A percentile compares a stretch with the other conserved stretches of the same genome.
phyloP scores from a whole-genome alignment of 1,140 invertebrate genomes.

The Trichoplusia ni region DNA sequence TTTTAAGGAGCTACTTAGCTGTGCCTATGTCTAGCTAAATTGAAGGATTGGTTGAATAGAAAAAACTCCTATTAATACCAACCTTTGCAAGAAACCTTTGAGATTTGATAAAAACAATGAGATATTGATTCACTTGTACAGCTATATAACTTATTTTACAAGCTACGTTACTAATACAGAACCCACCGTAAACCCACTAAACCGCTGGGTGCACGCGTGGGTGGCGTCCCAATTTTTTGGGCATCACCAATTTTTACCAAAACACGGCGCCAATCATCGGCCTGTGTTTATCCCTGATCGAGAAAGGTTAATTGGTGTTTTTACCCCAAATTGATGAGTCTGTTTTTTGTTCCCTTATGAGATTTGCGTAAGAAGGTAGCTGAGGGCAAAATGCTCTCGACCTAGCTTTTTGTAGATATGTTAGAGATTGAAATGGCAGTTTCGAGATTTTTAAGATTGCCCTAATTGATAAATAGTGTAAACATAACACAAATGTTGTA shows the following conservation, averaged over 20 bases:
- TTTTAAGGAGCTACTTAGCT: too few relatives aligned
- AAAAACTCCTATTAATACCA: too few relatives aligned
- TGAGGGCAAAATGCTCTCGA: background rate
- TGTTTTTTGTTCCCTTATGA: conserved; percentile 19
- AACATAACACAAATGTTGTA: too few relatives aligned
- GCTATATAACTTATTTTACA: too few relatives aligned
- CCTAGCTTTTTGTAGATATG: background rate
- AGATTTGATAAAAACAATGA: too few relatives aligned
- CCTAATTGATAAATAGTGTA: too few relatives aligned
- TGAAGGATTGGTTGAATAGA: too few relatives aligned
- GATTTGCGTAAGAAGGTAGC: conserved; percentile 38
- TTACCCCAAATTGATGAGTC: conserved; percentile 40
- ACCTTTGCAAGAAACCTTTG: too few relatives aligned
- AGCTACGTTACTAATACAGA: too few relatives aligned
- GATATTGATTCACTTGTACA: too few relatives aligned
- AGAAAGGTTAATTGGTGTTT: conserved; percentile 64
- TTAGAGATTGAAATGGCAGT: background rate
- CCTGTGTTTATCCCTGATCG: conserved; percentile 60
- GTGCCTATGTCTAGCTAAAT: too few relatives aligned
- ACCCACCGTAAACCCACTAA: too few relatives aligned
- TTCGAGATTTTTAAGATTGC: background rate
- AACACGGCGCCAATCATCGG: conserved; percentile 56
- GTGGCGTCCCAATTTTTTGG: conserved; percentile 61
- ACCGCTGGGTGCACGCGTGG: conserved; percentile 15
- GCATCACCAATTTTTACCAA: conserved; percentile 43